Conservation (phyloP, 2,113 vertebrate species). For the Nycticebus coucang region DNA sequence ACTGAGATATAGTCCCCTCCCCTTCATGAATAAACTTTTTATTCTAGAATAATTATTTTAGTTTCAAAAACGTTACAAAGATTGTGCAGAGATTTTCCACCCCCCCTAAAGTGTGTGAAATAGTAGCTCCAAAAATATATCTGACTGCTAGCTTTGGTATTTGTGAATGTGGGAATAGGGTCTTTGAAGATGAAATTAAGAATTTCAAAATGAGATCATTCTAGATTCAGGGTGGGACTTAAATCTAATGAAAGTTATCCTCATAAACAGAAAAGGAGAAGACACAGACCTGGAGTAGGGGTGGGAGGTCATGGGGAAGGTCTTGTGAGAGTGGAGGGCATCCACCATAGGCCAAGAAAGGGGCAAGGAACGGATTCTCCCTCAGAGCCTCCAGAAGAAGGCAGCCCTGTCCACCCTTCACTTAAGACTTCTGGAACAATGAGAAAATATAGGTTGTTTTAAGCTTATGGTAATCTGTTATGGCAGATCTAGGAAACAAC, state of each 20-base stretch:
- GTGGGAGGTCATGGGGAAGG: background rate
- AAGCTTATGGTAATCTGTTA: background rate
- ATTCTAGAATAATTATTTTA: background rate
- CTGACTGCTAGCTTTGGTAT: background rate
- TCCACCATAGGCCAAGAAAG: background rate
- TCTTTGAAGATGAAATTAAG: background rate
- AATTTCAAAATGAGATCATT: background rate
- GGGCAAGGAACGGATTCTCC: background rate
- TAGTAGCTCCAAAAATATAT: background rate
- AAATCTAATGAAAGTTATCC: background rate
- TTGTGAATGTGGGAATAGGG: background rate
- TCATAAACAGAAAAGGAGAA: background rate
- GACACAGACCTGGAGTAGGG: no score
- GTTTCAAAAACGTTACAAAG: background rate
- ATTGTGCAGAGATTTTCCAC: background rate
- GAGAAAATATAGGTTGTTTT: background rate
- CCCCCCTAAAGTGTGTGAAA: rapidly evolving
- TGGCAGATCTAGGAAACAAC: background rate
- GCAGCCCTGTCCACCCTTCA: no score
- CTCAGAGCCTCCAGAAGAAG: background rate
- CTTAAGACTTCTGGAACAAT: background rate
- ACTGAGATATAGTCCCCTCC: background rate
- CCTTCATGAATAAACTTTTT: background rate
- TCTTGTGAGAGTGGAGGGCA: background rate
- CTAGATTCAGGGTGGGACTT: background rate